Conservation (phyloP, 2,888 invertebrate genomes). For the Orthosia gracilis region DNA sequence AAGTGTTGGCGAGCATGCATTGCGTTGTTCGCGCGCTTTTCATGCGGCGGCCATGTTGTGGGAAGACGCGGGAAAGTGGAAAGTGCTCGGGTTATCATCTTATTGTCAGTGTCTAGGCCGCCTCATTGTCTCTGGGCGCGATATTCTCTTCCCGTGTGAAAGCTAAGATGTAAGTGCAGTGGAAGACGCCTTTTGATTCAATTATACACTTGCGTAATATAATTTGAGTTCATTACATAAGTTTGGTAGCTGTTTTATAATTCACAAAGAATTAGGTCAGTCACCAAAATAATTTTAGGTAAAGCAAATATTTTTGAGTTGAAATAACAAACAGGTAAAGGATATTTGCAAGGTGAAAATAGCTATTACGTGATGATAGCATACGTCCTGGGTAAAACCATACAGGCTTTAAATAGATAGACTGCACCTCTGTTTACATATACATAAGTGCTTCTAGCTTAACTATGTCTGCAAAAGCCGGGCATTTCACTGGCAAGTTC, state of each 20-base stretch:
- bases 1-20: slow-evolving; percentile 33
- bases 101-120: slow-evolving; percentile 88
- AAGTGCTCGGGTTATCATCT: slow-evolving; percentile 80
- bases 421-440: neutral
- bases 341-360: slow-evolving; percentile 29
- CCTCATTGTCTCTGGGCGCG: slow-evolving; percentile 75
- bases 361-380: slow-evolving; percentile 2
- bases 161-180: slow-evolving; percentile 67
- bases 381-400: slow-evolving; percentile 10
- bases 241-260: slow-evolving; percentile 15
- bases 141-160: slow-evolving; percentile 83
- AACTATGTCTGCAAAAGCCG: slow-evolving; percentile 58
- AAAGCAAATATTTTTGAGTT: neutral
- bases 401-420: neutral
- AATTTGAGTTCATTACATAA: slow-evolving; percentile 46
- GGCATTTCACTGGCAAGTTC: slow-evolving; percentile 69
- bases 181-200: slow-evolving; percentile 53
- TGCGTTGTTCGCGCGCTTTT: slow-evolving; percentile 70
- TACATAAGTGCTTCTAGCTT: slow-evolving; percentile 34
- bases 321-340: neutral
- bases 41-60: slow-evolving; percentile 78
- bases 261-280: slow-evolving; percentile 17
- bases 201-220: slow-evolving; percentile 52
- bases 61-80: slow-evolving; percentile 88
- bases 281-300: neutral